phyloP scores from a whole-genome alignment of 2,113 vertebrate genomes.

The Sander vitreus region DNA sequence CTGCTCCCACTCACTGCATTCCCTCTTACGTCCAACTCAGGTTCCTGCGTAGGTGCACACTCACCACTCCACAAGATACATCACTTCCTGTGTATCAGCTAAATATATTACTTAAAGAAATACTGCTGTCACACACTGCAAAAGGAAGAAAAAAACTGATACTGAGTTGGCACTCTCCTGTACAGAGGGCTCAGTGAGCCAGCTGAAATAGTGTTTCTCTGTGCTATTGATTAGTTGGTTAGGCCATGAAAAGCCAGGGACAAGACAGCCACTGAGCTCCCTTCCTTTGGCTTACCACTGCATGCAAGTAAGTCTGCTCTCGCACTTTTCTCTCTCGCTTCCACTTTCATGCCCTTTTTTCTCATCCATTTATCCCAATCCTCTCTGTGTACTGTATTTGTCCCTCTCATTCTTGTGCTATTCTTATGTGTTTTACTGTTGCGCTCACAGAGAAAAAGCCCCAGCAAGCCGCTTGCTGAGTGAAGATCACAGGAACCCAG shows the following conservation, averaged over 20 bases:
- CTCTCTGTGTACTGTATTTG: slow-evolving; percentile 38
- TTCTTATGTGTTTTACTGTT: slow-evolving; percentile 59
- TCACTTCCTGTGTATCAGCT: slow-evolving; percentile 39
- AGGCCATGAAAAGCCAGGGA: slow-evolving; percentile 69
- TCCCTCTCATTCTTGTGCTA: slow-evolving; percentile 20
- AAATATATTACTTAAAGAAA: slow-evolving; percentile 40
- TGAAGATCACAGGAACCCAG: slow-evolving; percentile 78
- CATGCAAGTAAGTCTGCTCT: slow-evolving; percentile 38
- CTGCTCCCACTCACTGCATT: slow-evolving; percentile 38
- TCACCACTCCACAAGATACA: slow-evolving; percentile 20
- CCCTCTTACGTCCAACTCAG: slow-evolving; percentile 4
- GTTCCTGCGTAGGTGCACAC: slow-evolving; percentile 35
- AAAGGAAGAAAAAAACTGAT: not conserved
- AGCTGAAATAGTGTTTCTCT: slow-evolving; percentile 75
- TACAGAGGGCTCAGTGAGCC: slow-evolving; percentile 61
- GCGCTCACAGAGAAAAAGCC: slow-evolving; percentile 45
- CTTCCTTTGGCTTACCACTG: slow-evolving; percentile 53
- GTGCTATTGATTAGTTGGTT: slow-evolving; percentile 82
- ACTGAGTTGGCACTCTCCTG: slow-evolving; percentile 45
- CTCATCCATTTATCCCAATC: slow-evolving; percentile 33
- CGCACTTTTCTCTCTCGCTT: slow-evolving; percentile 29
- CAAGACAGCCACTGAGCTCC: slow-evolving; percentile 65
- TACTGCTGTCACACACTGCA: slow-evolving; percentile 22
- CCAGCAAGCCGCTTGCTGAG: slow-evolving; percentile 50
- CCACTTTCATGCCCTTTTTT: not conserved